phyloP scores from a whole-genome alignment of 2,888 invertebrate genomes.

The Mechanitis mazaeus region DNA sequence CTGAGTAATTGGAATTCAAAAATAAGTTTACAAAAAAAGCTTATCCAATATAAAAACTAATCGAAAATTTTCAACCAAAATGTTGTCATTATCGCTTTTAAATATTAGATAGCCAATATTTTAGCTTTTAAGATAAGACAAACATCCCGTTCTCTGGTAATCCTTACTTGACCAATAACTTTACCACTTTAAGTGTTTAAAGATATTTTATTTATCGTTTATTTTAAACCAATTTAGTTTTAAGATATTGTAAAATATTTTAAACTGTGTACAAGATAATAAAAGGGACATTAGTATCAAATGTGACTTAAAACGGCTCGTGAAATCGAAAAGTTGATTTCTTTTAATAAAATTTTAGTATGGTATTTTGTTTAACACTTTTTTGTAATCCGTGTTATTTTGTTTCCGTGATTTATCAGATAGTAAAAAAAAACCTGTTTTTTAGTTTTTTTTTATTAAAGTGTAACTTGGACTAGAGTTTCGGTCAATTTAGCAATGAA shows the following conservation, averaged over 20 bases:
- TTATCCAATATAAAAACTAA: no score
- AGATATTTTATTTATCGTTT: constrained; percentile 14
- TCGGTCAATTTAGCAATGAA: no score
- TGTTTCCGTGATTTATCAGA: no score
- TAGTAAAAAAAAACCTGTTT: no score
- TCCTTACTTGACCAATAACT: constrained; percentile 12
- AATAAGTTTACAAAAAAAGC: no score
- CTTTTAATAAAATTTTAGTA: no score
- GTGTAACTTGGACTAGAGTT: no score
- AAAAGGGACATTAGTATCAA: neutral
- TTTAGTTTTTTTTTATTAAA: no score
- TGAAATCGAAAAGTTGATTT: neutral
- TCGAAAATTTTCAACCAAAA: no score
- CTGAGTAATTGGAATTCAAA: no score
- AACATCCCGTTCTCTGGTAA: constrained; percentile 5
- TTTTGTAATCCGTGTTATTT: no score
- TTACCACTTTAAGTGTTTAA: constrained; percentile 13
- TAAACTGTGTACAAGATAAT: neutral
- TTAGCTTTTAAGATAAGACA: constrained; percentile 1
- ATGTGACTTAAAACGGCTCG: neutral
- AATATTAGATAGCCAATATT: neutral
- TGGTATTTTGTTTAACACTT: no score
- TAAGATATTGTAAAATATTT: constrained; percentile 3
- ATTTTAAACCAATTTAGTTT: constrained; percentile 15
- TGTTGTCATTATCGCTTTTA: neutral